Conservation (phyloP, 2,113 vertebrate genomes). For the Greenwoodochromis staneri region DNA sequence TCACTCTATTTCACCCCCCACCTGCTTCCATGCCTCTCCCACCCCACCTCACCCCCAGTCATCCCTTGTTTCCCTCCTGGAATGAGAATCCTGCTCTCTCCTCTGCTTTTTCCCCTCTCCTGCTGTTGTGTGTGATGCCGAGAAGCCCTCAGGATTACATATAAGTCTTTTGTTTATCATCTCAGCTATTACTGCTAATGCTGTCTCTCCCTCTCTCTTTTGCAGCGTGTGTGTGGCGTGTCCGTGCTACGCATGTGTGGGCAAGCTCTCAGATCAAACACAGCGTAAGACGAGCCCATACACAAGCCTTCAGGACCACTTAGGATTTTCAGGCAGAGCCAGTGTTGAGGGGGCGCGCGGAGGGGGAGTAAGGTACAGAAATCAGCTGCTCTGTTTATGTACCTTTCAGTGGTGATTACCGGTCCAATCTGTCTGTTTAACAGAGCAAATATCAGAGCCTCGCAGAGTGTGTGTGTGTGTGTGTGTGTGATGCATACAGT, state of each 20-base stretch:
- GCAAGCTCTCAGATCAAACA: constrained; percentile 78
- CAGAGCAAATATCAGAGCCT: constrained; percentile 59
- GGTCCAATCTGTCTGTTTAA: constrained; percentile 71
- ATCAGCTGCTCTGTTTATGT: constrained; percentile 83
- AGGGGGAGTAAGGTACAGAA: constrained; percentile 65
- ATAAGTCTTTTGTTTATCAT: constrained; percentile 57
- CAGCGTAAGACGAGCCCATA: constrained; percentile 81
- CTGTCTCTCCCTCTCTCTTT: background rate
- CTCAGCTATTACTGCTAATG: constrained; percentile 42
- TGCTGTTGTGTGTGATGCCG: constrained; percentile 44
- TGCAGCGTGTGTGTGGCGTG: constrained; percentile 17
- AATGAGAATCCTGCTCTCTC: background rate
- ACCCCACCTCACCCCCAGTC: background rate
- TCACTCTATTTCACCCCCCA: constrained; percentile 28
- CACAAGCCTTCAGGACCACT: constrained; percentile 86
- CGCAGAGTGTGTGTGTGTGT: background rate
- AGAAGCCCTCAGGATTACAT: constrained; percentile 58
- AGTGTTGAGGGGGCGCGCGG: constrained; percentile 9
- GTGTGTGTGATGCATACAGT: constrained; percentile 36
- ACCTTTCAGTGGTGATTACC: constrained; percentile 82
- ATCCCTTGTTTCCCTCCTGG: background rate
- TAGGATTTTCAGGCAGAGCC: constrained; percentile 56
- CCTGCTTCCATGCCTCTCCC: background rate
- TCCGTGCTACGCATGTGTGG: constrained; percentile 66
- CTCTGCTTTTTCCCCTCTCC: background rate